These are phyloP conservation scores for Cygnus olor DNA, from an alignment of 2,797 vertebrate genomes.

Conservation along the genomic window DNA sequence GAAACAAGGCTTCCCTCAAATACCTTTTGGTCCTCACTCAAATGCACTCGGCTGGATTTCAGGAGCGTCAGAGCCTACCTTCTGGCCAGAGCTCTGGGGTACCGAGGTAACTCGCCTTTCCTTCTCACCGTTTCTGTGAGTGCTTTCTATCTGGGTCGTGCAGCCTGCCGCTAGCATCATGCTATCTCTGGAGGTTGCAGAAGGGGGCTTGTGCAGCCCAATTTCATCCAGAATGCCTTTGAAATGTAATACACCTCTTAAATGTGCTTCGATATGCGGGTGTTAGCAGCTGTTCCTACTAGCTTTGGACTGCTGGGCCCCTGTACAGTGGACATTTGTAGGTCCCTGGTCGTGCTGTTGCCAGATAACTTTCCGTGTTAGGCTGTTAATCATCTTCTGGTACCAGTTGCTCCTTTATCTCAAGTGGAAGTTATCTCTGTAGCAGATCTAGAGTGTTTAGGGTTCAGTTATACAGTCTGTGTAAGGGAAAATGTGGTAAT, in stretches of 20 bases:
- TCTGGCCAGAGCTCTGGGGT: neutral
- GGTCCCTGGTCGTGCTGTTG: neutral
- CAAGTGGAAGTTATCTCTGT: neutral
- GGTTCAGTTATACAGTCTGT: neutral
- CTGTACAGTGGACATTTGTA: accelerated
- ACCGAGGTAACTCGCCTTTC: neutral
- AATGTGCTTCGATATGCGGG: neutral
- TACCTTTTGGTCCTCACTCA: neutral
- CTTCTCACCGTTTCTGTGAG: accelerated
- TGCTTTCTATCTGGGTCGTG: accelerated
- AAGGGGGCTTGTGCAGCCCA: neutral
- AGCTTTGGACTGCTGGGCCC: accelerated
- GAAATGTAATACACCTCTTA: neutral
- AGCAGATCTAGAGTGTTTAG: neutral
- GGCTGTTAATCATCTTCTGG: neutral
- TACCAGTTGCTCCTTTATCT: neutral
- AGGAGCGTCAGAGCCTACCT: neutral
- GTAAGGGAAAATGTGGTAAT: neutral
- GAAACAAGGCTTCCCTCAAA: neutral
- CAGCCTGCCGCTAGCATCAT: neutral
- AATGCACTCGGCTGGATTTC: neutral
- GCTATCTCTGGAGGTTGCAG: accelerated
- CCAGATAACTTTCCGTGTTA: neutral
- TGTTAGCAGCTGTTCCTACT: neutral
- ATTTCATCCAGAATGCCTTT: neutral